Evolutionary conservation across 2,888 invertebrate species (phyloP), one percentile per base, ranked within the genome.

Genomic region (Oxyscelio sp.): DNA sequence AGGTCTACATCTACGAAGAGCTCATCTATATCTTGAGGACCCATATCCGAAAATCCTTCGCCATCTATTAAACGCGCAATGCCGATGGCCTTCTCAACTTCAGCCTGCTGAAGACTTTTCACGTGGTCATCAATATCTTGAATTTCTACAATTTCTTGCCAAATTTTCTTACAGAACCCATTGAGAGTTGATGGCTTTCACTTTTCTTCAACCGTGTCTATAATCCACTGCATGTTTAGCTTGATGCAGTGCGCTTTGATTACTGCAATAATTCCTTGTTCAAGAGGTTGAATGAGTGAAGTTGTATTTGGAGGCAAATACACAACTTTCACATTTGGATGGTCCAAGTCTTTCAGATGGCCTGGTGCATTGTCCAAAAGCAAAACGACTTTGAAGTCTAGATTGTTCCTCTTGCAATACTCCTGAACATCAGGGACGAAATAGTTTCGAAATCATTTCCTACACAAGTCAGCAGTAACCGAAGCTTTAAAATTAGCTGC

Each of bases 181-280:
- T n/a, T n/a, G n/a, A n/a, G n/a, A n/a, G n/a, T n/a, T n/a, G n/a
- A n/a, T n/a, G n/a, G n/a, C n/a, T n/a, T n/a, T n/a, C n/a, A n/a
- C n/a, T n/a, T n/a, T n/a, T n/a, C n/a, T n/a, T n/a, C n/a, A n/a
- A n/a, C n/a, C 52, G 83, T 86, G 78, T 86, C 83, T 52, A 87
- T 58, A 70, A 87, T 78, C 85, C 87, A 85, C 27, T 70, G 73
- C 70, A 87, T 87, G 70, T 73, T 84, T 73, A 52, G 50, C 59
- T 85, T 89, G 2, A 90, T 65, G 68, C 89, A 91, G 48, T 88
- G 83, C 48, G 87, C 86, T 78, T 90, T 91, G 82, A 91, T 91
- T 52, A 88, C 87, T 78, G 88, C 75, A 79, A 90, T 90, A 66
- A 90, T 90, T 54, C 89, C 89, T 86, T 91, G 89, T 78, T 90